Evolutionary conservation across 1,140 invertebrate genomes (phyloP), one percentile per base, ranked within the genome.

Genomic region (Rhopalosiphum maidis): DNA sequence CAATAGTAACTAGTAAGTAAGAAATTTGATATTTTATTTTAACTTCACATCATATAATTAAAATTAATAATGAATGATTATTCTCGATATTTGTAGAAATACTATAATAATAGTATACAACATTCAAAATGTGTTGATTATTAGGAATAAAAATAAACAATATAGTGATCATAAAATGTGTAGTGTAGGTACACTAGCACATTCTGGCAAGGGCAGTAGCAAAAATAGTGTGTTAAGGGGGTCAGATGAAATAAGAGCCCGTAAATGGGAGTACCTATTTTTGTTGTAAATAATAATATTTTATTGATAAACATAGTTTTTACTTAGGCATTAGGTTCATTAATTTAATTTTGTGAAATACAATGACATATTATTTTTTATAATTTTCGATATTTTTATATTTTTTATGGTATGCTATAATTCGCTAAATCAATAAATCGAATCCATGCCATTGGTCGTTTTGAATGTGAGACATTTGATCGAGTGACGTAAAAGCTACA

Each of bases 401-500:
- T 46, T 86, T 18, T 46, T 86, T 25, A 43, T 43, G 23, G 9
- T 18, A n/a, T 30, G 83, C 22, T 85, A 86, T 30, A 22, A n/a
- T 15, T n/a, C 18, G 18, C 5, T 9, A 25, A 8, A 46, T 21
- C 35, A 89, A 89, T 37, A 86, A 18, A 68, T 90, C 37, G 37
- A 90, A 68, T 43, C 1, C 6, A 25, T 22, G 25, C 23, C 51
- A 30, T 35, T 30, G 1, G 60, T 68, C 1, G 21, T 55, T 90
- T 55, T 90, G n/a, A 54, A 90, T 22, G 51, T 60, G 51, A 60
- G 54, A 90, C 37, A 1, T 90, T 60, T 35, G 9, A 55, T 41
- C 85, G 86, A 85, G 88, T 89, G 92, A 91, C 87, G 90, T 93
- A 94, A 89, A 86, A 77, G n/a, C 51, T n/a, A 86, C 68, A 41